A percentile compares a stretch with the other conserved stretches of the same genome.
These are phyloP conservation scores for Chymomyza fuscimana DNA, from an alignment of 2,888 invertebrate genomes.

Conservation along the genomic window DNA sequence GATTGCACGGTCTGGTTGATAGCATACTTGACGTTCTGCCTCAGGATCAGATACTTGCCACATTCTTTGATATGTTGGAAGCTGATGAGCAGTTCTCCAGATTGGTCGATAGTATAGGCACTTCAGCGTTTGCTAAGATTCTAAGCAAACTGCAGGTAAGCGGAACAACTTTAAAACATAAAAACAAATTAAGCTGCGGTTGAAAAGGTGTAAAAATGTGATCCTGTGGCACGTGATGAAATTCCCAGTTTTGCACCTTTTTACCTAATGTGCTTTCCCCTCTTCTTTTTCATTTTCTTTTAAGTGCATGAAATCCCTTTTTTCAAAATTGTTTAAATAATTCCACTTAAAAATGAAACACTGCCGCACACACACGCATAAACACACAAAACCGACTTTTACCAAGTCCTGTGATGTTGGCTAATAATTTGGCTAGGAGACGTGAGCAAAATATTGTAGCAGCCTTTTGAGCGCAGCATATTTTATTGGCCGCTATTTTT, in stretches of 20 bases:
- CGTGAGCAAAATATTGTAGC: conserved; percentile 66
- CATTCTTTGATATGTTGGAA: conserved; percentile 78
- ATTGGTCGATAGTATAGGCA: conserved; percentile 76
- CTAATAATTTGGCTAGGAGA: conserved; percentile 64
- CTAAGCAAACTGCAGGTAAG: conserved; percentile 77
- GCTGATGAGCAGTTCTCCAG: conserved; percentile 75
- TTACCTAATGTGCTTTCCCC: no score
- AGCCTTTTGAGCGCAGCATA: conserved; percentile 30
- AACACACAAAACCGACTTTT: conserved; percentile 13
- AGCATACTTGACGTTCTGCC: conserved; percentile 76
- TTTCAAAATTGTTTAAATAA: conserved; percentile 41
- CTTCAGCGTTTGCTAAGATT: conserved; percentile 73
- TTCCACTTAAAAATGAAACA: conserved; percentile 35
- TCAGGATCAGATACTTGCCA: conserved; percentile 78
- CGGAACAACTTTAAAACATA: background rate
- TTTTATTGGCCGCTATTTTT: conserved; percentile 48
- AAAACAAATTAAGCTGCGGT: conserved; percentile 6
- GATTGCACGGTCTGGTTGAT: conserved; percentile 78
- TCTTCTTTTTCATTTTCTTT: background rate
- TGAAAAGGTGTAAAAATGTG: background rate
- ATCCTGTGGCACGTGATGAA: conserved; percentile 34
- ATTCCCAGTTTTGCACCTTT: conserved; percentile 14
- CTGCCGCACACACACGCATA: background rate
- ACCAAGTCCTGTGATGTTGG: conserved; percentile 16
- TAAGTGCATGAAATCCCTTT: conserved; percentile 6